Evolutionary conservation across 2,113 vertebrate species (phyloP), one percentile per base, ranked within the genome.

Genomic region (Aphyosemion australe): DNA sequence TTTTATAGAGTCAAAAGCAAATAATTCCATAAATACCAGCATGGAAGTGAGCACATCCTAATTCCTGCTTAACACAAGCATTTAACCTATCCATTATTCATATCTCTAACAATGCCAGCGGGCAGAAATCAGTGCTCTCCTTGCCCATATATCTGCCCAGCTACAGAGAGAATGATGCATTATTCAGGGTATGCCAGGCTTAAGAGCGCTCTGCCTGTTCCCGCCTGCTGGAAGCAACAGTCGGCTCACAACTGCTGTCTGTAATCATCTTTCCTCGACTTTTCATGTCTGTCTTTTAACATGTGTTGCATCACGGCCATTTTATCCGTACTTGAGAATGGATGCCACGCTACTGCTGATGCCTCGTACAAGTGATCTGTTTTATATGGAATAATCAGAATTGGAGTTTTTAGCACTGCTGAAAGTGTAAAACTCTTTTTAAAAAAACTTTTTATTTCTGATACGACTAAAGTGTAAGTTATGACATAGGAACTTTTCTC

Each of bases 51-150:
- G 49, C 57, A 45, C 43, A 65, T 66, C 53, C 72, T 89, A 86
- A 89, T 89, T 86, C 69, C 80, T 85, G 86, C 80, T 87, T 88
- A 90, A 86, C 82, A 80, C 84, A 68, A 83, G 67, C 76, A 78
- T 90, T 90, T 90, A 89, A 81, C 74, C 77, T 67, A 87, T 88
- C 32, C 84, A 91, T 90, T 85, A 92, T 92, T 90, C 80, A 90
- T 83, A 61, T 69, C 66, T 78, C 65, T 65, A 86, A 87, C 86
- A 82, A 87, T 76, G 88, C 85, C 80, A 88, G 78, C 70, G 89
- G 87, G 84, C 72, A 84, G 73, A 85, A 82, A 85, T 79, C 86
- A 82, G 73, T 70, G 73, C 69, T 81, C 47, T 74, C 72, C 55
- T 79, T 45, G 37, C 79, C 82, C 81, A 54, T 81, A 80, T 85